Evolutionary conservation across 2,113 vertebrate genomes (phyloP).

Genomic region (Aphelocoma coerulescens): DNA sequence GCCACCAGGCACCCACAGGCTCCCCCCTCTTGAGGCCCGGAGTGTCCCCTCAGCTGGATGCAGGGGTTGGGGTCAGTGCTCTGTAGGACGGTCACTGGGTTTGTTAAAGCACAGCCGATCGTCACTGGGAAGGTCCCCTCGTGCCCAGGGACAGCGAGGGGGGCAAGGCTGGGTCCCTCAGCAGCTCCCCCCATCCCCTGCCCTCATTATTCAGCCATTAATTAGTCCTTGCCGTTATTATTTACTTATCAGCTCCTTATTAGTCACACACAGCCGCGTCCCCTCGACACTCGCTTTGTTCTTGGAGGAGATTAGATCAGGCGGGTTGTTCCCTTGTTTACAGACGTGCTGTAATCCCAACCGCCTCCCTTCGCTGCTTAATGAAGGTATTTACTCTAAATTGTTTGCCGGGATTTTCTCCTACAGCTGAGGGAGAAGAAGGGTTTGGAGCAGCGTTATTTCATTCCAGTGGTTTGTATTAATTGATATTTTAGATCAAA

Average conservation of each 20-base stretch:
- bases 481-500: neutral
- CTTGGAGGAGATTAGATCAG: neutral
- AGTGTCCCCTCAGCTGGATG: neutral
- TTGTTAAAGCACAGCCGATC: neutral
- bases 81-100: no score
- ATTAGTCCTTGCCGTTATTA: neutral
- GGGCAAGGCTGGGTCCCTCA: neutral
- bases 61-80: fast-evolving
- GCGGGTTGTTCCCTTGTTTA: neutral
- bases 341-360: neutral
- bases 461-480: neutral
- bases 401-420: constrained; percentile 26
- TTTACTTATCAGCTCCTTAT: neutral
- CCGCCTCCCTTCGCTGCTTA: constrained; percentile 26
- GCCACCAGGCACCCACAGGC: neutral
- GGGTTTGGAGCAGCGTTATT: neutral
- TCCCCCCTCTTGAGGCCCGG: neutral
- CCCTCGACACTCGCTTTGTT: neutral
- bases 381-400: constrained; percentile 51
- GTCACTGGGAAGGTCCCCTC: neutral
- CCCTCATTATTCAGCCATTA: neutral
- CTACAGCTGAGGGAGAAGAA: neutral
- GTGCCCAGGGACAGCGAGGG: neutral
- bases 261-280: neutral
- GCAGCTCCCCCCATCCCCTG: neutral